Conservation (phyloP, 2,888 invertebrate species). For the Eilema caniola region DNA sequence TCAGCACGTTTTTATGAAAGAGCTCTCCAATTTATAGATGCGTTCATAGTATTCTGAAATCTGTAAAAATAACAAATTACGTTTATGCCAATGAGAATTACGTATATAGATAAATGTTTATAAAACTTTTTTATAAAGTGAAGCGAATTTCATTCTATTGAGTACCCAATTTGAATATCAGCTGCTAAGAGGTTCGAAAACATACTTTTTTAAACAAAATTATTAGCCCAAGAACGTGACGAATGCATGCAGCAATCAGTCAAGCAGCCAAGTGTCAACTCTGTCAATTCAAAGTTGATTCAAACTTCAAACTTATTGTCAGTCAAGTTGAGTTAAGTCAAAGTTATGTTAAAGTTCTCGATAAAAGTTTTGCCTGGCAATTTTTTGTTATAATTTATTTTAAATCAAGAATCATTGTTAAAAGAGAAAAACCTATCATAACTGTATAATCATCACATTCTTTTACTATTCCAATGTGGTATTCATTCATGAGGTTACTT, state of each 20-base stretch:
- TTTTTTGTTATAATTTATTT: constrained; percentile 3
- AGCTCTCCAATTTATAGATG: not conserved
- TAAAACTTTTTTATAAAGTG: not conserved
- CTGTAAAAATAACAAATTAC: too few species aligned
- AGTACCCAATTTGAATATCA: not conserved
- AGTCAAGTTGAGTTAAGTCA: not conserved
- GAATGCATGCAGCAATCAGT: not conserved
- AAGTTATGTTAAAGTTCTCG: not conserved
- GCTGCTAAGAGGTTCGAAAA: not conserved
- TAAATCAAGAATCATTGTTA: not conserved
- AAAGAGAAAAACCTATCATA: not conserved
- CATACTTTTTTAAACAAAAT: not conserved
- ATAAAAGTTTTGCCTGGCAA: not conserved
- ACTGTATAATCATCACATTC: not conserved
- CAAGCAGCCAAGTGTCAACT: too few species aligned
- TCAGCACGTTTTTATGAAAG: not conserved
- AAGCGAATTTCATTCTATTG: not conserved
- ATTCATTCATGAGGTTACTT: constrained; percentile 41
- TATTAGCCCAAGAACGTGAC: not conserved
- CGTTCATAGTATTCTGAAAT: not conserved
- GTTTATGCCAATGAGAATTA: too few species aligned
- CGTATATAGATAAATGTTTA: too few species aligned
- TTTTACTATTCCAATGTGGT: constrained; percentile 18
- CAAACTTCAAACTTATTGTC: too few species aligned
- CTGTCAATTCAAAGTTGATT: not conserved